A percentile compares a stretch with the other conserved stretches of the same genome.
Conservation (phyloP, 2,797 vertebrate genomes). For the Orestias chungarensis region DNA sequence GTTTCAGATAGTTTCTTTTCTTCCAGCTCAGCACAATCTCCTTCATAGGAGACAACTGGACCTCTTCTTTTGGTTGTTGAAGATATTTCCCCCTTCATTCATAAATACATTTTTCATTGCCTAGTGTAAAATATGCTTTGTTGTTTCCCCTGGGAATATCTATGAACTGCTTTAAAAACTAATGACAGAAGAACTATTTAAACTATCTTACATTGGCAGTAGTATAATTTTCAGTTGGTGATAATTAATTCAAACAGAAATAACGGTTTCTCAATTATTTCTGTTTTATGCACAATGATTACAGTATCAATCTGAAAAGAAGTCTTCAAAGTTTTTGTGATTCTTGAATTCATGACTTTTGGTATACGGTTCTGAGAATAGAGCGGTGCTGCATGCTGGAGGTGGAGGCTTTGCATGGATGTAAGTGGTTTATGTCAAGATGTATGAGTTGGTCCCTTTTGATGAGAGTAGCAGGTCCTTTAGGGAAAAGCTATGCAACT, state of each 20-base stretch:
- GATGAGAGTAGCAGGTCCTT: background rate
- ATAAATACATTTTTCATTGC: background rate
- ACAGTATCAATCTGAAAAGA: background rate
- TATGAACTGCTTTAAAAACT: background rate
- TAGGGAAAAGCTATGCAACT: background rate
- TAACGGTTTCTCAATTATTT: background rate
- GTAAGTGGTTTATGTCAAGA: slow-evolving; percentile 10
- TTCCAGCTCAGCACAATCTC: background rate
- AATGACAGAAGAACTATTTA: background rate
- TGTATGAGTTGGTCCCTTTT: slow-evolving; percentile 1
- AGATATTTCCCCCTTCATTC: background rate
- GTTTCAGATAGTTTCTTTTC: background rate
- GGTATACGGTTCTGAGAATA: background rate
- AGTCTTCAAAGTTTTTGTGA: background rate
- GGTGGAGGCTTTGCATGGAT: slow-evolving; percentile 1
- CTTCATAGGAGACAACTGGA: background rate
- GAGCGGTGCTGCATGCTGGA: background rate
- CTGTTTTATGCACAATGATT: background rate
- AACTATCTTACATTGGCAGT: background rate
- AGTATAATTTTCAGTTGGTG: background rate
- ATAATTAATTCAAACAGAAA: background rate
- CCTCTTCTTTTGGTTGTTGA: background rate
- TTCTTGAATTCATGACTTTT: background rate
- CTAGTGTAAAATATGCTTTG: background rate
- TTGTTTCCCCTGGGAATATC: background rate